Evolutionary conservation across 2,888 invertebrate species (phyloP), one percentile per base, ranked within the genome.

Genomic region (Stenodera caucasica): DNA sequence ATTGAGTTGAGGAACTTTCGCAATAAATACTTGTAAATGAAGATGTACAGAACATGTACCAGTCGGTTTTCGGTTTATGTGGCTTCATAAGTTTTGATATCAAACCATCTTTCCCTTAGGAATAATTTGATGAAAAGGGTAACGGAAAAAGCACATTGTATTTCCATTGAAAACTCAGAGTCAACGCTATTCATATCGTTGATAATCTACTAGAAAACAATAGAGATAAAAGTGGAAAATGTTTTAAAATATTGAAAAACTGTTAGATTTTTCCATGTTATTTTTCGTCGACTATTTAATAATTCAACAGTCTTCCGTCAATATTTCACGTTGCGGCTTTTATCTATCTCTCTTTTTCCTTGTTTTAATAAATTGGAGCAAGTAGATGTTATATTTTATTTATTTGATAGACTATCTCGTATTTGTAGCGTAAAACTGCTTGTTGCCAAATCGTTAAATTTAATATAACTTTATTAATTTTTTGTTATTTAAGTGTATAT

Each of bases 11-110:
- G 6, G 23, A 45, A 45, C 45, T 45, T 45, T 45, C 6, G 45
- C 45, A 23, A 45, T 45, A 45, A 45, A 45, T 45, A 45, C 45
- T 45, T 45, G 45, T 45, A 23, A 23, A 45, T 45, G 45, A 45
- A 45, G 45, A 45, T 45, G 45, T 45, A 23, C 23, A 45, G 21
- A 21, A 23, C n/a, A 12, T 23, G 45, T 40, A 23, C 9, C 2
- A 40, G 18, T 12, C 45, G 23, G 45, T 45, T 45, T 45, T 45
- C 11, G 23, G 45, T 45, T 45, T 21, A 45, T 45, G 45, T 18
- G 45, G 45, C 23, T 45, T 45, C 21, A 45, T 45, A 45, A 45
- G 45, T 45, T 45, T 45, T 45, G 23, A 45, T 45, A 45, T 23
- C 12, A 23, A 23, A 23, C 45, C 45, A 23, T 21, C n/a, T 21